A percentile compares a stretch with the other conserved stretches of the same genome.
phyloP scores from a whole-genome alignment of 2,888 invertebrate species.

The Rambutsinella grinnellia region DNA sequence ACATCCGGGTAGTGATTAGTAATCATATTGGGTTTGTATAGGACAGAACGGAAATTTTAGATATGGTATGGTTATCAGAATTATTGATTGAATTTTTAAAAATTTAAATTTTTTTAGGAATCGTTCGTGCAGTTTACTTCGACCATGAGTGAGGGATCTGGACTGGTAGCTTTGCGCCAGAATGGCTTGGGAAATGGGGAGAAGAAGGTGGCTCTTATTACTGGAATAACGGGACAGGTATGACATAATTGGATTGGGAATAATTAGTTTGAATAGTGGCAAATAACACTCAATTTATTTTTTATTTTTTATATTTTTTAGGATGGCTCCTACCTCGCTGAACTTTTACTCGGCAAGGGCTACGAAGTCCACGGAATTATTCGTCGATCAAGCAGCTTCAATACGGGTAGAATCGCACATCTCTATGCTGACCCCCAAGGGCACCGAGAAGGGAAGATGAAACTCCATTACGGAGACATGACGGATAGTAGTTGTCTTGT shows the following conservation, averaged over 20 bases:
- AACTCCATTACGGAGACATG: constrained; percentile 98
- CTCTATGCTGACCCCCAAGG: constrained; percentile 91
- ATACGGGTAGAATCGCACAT: constrained; percentile 96
- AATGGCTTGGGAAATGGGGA: constrained; percentile 29
- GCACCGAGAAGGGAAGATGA: constrained; percentile 90
- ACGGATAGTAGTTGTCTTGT: constrained; percentile 96
- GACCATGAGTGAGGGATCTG: constrained; percentile 46
- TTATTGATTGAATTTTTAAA: not conserved
- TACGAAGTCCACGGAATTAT: constrained; percentile 98
- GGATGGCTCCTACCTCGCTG: constrained; percentile 99
- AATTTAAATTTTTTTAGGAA: no score
- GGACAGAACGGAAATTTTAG: no score
- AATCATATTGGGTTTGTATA: no score
- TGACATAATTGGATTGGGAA: constrained; percentile 38
- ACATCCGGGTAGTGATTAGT: no score
- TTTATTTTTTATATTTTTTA: constrained; percentile 69
- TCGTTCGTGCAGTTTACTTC: constrained; percentile 18
- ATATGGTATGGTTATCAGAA: no score
- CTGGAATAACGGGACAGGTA: constrained; percentile 98
- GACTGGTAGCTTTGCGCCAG: constrained; percentile 26
- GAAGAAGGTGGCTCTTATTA: constrained; percentile 87
- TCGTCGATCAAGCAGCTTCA: constrained; percentile 94
- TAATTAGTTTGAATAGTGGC: no score
- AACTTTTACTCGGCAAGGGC: constrained; percentile 90
- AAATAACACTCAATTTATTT: not conserved